Conservation (phyloP, 2,797 vertebrate species). For the Lagodon rhomboides region DNA sequence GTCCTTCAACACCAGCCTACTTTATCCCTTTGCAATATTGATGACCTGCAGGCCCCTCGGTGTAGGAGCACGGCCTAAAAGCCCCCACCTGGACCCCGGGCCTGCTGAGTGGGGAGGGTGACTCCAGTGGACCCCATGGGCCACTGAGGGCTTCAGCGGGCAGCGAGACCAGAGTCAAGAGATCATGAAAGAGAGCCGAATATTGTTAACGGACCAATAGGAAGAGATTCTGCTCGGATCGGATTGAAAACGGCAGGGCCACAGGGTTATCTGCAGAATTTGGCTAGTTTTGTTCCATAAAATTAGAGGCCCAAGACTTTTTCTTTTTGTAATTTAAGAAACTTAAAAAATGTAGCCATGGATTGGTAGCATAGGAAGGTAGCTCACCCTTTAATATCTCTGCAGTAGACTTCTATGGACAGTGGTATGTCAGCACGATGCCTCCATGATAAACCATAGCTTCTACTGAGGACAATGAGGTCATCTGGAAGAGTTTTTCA, state of each 20-base stretch:
- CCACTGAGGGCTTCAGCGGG: constrained; percentile 6
- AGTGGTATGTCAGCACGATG: not conserved
- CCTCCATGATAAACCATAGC: too few relatives aligned
- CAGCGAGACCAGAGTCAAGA: constrained; percentile 9
- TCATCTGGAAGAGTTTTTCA: not conserved
- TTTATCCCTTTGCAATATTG: constrained; percentile 84
- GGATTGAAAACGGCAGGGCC: not conserved
- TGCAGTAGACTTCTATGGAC: not conserved
- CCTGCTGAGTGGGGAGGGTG: constrained; percentile 50
- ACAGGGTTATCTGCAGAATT: not conserved
- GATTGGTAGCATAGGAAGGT: not conserved
- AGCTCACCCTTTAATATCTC: not conserved
- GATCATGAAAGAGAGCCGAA: constrained; percentile 8
- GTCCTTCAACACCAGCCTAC: constrained; percentile 69
- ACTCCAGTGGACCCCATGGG: constrained; percentile 39
- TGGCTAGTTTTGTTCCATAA: not conserved
- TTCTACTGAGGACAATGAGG: not conserved
- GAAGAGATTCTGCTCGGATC: not conserved
- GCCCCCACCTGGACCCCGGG: constrained; percentile 61
- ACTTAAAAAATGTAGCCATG: not conserved
- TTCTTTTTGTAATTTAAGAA: not conserved
- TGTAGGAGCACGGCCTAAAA: constrained; percentile 75
- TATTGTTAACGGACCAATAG: not conserved
- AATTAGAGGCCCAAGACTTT: not conserved
- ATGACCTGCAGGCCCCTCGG: constrained; percentile 67